phyloP scores from a whole-genome alignment of 2,113 vertebrate species.

The Dicerorhinus sumatrensis region DNA sequence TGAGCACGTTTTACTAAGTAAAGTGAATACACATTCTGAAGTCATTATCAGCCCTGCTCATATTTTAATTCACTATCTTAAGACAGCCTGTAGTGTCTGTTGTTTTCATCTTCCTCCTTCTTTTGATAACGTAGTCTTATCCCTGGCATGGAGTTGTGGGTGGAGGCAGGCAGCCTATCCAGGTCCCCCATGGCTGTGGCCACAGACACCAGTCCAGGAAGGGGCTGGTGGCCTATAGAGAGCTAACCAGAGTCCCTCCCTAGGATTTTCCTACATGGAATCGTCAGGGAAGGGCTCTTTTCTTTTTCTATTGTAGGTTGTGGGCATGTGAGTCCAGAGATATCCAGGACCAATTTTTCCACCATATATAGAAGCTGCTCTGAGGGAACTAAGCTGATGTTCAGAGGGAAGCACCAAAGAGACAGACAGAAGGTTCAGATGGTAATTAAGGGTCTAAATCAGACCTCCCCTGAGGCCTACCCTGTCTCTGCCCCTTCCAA shows the following conservation, averaged over 20 bases:
- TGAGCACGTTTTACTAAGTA: neutral
- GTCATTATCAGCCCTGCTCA: neutral
- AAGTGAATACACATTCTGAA: neutral
- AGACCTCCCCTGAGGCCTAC: neutral
- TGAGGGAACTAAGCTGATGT: neutral
- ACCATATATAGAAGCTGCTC: too few relatives aligned
- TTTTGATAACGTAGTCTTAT: neutral
- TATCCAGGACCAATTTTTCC: too few relatives aligned
- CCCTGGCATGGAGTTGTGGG: too few relatives aligned
- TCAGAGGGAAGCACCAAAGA: too few relatives aligned
- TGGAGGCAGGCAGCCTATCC: too few relatives aligned
- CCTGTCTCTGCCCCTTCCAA: too few relatives aligned
- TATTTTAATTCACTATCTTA: neutral
- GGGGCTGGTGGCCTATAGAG: neutral
- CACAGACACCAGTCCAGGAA: neutral
- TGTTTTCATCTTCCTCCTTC: neutral
- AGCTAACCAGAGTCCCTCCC: neutral
- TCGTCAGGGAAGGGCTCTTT: neutral
- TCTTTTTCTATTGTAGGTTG: neutral
- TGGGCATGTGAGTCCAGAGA: neutral
- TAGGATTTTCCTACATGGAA: too few relatives aligned
- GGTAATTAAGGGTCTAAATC: neutral
- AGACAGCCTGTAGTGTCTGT: neutral
- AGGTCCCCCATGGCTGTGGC: neutral
- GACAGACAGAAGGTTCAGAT: neutral